These are phyloP conservation scores for Parnassius orleans DNA, from an alignment of 2,888 invertebrate genomes.

Conservation along the genomic window DNA sequence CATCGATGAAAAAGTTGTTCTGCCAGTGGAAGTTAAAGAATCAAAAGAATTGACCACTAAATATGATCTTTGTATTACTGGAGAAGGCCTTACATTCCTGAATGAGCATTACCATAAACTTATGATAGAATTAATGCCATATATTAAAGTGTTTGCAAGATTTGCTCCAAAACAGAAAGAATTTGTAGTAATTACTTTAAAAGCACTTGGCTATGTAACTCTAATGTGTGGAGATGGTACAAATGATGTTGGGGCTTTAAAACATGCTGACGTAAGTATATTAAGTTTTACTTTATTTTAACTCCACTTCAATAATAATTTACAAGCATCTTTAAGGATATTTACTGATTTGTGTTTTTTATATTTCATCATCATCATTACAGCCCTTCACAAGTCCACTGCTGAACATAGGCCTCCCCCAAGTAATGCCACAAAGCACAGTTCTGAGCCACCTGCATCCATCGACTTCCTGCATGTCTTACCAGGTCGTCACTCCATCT, in stretches of 20 bases:
- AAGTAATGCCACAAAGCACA: too few relatives aligned
- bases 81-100: constrained; percentile 90
- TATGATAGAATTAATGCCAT: constrained; percentile 88
- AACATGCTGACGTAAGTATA: constrained; percentile 95
- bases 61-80: constrained; percentile 97
- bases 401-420: too few relatives aligned
- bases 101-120: constrained; percentile 82
- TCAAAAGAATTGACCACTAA: constrained; percentile 83
- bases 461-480: too few relatives aligned
- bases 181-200: constrained; percentile 93
- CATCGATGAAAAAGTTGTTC: constrained; percentile 82
- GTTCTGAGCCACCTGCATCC: too few relatives aligned
- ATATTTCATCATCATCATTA: too few relatives aligned
- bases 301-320: too few relatives aligned
- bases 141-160: constrained; percentile 95
- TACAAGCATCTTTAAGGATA: too few relatives aligned
- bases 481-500: too few relatives aligned
- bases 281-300: background rate
- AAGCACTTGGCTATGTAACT: constrained; percentile 92
- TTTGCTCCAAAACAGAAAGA: constrained; percentile 99
- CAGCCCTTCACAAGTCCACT: too few relatives aligned
- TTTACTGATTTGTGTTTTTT: too few relatives aligned
- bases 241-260: constrained; percentile 99
- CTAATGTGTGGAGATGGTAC: constrained; percentile 99
- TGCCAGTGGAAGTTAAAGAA: constrained; percentile 75